Percentiles rank a stretch among this genome's conserved stretches.
Conservation (phyloP, 2,797 vertebrate species). For the Scyliorhinus canicula region DNA sequence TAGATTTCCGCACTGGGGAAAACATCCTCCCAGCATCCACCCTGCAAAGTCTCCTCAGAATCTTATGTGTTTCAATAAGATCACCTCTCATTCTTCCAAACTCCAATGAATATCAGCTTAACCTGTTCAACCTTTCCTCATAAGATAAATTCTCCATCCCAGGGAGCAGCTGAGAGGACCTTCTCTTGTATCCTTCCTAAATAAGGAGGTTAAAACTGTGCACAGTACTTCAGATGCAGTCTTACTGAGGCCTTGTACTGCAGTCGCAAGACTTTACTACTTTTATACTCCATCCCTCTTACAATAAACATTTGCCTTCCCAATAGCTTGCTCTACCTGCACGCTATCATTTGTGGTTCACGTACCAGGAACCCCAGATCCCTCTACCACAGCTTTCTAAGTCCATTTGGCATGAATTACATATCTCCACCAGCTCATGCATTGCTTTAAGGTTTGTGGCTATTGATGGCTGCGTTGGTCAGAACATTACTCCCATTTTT, state of each 20-base stretch:
- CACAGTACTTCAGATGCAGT: no score
- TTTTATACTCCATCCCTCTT: no score
- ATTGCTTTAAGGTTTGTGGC: neutral
- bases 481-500: neutral
- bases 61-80: neutral
- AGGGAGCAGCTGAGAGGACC: neutral
- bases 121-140: neutral
- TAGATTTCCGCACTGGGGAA: neutral
- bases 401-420: neutral
- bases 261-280: neutral
- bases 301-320: no score
- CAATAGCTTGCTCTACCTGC: no score
- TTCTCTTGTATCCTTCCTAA: neutral
- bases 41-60: no score
- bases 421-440: neutral
- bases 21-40: neutral
- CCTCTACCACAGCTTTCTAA: no score
- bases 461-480: neutral
- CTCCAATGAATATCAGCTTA: neutral
- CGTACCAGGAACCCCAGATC: no score
- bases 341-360: no score
- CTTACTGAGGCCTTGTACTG: no score
- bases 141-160: neutral
- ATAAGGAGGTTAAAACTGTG: no score
- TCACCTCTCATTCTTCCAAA: neutral